Evolutionary conservation across 23 tunicate species (phyloP), one percentile per base, ranked within the genome.

Genomic region (Corella eumyota): DNA sequence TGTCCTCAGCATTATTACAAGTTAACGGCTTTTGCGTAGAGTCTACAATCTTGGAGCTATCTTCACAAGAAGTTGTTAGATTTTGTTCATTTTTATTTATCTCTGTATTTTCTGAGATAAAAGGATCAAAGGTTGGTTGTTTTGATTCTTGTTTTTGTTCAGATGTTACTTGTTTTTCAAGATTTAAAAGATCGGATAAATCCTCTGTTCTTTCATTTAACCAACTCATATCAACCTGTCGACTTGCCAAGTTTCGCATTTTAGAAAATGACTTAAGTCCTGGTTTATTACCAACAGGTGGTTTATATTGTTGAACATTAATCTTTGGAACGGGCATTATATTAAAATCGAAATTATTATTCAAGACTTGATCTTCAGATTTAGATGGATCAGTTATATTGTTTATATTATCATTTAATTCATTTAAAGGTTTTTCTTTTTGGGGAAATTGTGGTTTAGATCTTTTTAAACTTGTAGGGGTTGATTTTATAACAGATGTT

Each of bases 151-250:
- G 37, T 34, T 62, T 30, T 25, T 28, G 19, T 20, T 53, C 59
- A 53, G 22, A 20, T 53, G 19, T 53, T 9, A 62, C 51, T 11
- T 62, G 20, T 21, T 62, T 35, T 36, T 62, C 52, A 25, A 62
- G 25, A 35, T 62, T 62, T 13, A 62, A 4, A 28, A 62, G 34
- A 62, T 62, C 69, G 4, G 70, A 72, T 34, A 58, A 36, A 4
- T 40, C 44, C 13, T 72, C 78, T 11, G 30, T 4, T 5, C 30
- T 62, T 72, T 46, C 58, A 5, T 40, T 38, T 20, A 40, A 2
- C 60, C 45, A 62, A 4, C 26, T 34, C 9, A 36, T 5, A 34
- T 31, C 25, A 4, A 36, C 51, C 4, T 25, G 36, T 4, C 13
- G 4, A 28, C 36, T 62, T 5, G 36, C 9, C 7, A 62, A 9